These are phyloP conservation scores for Neopipo cinnamomea DNA, from an alignment of 2,113 vertebrate species.

Conservation along the genomic window DNA sequence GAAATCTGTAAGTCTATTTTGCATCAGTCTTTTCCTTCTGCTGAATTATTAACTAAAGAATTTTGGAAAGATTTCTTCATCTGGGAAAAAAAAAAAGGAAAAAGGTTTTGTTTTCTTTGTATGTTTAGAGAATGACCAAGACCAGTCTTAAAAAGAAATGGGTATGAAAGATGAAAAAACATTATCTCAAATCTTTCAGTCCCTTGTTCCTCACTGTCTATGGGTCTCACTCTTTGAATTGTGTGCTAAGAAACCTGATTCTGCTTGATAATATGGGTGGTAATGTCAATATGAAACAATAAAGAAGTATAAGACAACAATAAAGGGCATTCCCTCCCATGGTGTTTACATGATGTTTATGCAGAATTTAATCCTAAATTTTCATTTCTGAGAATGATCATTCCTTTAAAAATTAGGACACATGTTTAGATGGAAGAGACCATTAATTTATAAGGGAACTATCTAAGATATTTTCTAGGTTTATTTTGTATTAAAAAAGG, in stretches of 20 bases:
- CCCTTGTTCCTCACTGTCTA: not conserved
- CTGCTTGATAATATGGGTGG: not conserved
- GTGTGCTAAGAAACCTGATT: not conserved
- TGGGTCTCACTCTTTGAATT: not conserved
- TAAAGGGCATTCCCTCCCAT: not conserved
- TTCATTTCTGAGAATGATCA: not conserved
- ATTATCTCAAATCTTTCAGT: not conserved
- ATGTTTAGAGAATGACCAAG: not conserved
- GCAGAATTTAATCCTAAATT: not conserved
- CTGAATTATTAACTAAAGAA: conserved; percentile 42
- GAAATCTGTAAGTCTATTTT: not conserved
- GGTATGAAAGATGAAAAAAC: not conserved
- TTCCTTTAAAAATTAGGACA: not conserved
- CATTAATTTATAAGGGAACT: not conserved
- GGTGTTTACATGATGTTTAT: not conserved
- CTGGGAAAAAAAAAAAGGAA: conserved; percentile 43
- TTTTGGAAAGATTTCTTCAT: conserved; percentile 67
- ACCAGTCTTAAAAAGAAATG: not conserved
- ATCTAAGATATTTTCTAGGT: not conserved
- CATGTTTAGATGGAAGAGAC: not conserved
- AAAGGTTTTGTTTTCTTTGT: not conserved
- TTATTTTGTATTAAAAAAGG: not conserved
- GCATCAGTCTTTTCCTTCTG: conserved; percentile 28
- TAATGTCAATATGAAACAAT: not conserved
- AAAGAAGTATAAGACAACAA: not conserved